These are phyloP conservation scores for Aleiodes alternator DNA, from an alignment of 2,888 invertebrate species.

Conservation along the genomic window DNA sequence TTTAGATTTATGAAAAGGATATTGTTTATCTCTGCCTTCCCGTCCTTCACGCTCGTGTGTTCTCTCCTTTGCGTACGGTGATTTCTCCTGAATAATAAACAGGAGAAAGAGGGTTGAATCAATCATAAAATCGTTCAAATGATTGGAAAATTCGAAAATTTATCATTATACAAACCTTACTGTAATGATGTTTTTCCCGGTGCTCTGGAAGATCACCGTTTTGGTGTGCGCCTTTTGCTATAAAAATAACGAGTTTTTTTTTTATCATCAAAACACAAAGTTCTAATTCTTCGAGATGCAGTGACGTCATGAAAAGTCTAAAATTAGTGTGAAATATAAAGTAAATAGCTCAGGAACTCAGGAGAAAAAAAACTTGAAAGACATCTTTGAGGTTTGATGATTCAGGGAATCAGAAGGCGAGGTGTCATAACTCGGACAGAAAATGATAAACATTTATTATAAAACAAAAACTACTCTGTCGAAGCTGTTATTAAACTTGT, in stretches of 20 bases:
- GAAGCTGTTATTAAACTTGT: slow-evolving; percentile 24
- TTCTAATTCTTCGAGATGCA: background rate
- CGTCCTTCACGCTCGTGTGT: slow-evolving; percentile 86
- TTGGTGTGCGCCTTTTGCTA: slow-evolving; percentile 82
- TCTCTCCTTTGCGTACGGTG: slow-evolving; percentile 82
- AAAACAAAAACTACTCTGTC: slow-evolving; percentile 33
- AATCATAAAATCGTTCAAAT: background rate
- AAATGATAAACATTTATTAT: slow-evolving; percentile 50
- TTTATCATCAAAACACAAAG: slow-evolving; percentile 42
- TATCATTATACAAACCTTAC: slow-evolving; percentile 79
- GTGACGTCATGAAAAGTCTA: too few species aligned
- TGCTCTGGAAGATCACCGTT: slow-evolving; percentile 84
- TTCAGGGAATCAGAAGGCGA: slow-evolving; percentile 38
- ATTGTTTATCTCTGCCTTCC: slow-evolving; percentile 88
- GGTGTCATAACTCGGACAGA: slow-evolving; percentile 35
- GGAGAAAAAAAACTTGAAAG: background rate
- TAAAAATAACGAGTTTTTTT: slow-evolving; percentile 51
- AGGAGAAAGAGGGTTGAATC: slow-evolving; percentile 17
- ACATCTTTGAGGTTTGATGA: background rate
- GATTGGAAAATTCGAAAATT: slow-evolving; percentile 28
- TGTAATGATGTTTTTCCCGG: slow-evolving; percentile 86
- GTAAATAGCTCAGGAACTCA: background rate
- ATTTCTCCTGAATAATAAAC: slow-evolving; percentile 83
- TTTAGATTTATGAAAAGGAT: slow-evolving; percentile 80
- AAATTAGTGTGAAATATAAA: too few species aligned